phyloP scores from a whole-genome alignment of 2,113 vertebrate genomes.

The Orycteropus afer region DNA sequence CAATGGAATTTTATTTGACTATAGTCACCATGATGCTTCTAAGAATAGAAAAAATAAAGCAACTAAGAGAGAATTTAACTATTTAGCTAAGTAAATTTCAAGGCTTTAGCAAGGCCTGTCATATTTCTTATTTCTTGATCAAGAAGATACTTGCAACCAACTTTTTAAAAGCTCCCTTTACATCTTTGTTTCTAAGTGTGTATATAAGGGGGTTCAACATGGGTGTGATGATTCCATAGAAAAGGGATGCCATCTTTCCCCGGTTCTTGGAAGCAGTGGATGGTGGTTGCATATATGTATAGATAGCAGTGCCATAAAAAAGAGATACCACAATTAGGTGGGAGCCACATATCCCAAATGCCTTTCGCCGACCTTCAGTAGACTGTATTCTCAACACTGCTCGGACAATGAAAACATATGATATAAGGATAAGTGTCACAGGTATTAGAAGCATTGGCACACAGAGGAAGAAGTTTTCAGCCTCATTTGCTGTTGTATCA shows the following conservation, averaged over 20 bases:
- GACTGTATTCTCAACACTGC: slow-evolving; percentile 45
- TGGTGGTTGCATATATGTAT: slow-evolving; percentile 42
- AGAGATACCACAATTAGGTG: too few relatives aligned
- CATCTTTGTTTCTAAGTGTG: too few relatives aligned
- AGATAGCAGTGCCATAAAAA: too few relatives aligned
- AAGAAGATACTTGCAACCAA: too few relatives aligned
- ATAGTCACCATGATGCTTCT: background rate
- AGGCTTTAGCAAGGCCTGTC: background rate
- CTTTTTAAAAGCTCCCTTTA: too few relatives aligned
- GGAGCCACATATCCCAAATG: too few relatives aligned
- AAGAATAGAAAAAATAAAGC: background rate
- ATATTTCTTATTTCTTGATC: too few relatives aligned
- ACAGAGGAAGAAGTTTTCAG: slow-evolving; percentile 29
- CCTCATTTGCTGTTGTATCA: slow-evolving; percentile 56
- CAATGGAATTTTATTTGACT: background rate
- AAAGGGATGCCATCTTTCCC: slow-evolving; percentile 65
- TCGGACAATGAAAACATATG: slow-evolving; percentile 26
- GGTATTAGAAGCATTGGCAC: slow-evolving; percentile 55
- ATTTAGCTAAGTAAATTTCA: background rate
- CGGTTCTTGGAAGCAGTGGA: background rate
- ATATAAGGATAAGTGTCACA: slow-evolving; percentile 30
- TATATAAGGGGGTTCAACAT: too few relatives aligned
- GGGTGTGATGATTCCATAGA: slow-evolving; percentile 68
- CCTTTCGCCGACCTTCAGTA: too few relatives aligned
- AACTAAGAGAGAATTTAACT: background rate